Percentiles rank a stretch among this genome's conserved stretches.
phyloP scores from a whole-genome alignment of 2,888 invertebrate genomes.

The Taphrorychus bicolor region DNA sequence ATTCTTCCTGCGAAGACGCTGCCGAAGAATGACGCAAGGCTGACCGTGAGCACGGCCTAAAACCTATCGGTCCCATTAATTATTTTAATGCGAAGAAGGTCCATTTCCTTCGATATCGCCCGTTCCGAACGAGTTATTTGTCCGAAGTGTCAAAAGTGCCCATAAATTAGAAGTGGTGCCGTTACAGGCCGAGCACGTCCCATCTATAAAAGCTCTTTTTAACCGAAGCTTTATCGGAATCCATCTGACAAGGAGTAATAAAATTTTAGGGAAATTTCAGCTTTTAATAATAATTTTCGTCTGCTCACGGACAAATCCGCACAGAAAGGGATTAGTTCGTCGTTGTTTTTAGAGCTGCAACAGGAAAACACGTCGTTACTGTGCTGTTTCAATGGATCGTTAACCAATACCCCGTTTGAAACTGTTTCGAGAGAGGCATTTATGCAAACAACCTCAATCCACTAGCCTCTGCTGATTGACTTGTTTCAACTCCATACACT shows the following conservation, averaged over 20 bases:
- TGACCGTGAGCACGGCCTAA: neutral
- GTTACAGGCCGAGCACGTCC: constrained; percentile 31
- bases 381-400: neutral
- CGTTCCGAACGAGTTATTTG: constrained; percentile 35
- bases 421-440: neutral
- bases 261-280: constrained; percentile 2
- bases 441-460: neutral
- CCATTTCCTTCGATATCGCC: constrained; percentile 34
- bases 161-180: constrained; percentile 26
- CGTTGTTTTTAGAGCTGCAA: neutral
- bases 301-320: neutral
- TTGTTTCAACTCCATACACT: too few relatives aligned
- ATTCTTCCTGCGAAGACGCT: neutral
- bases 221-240: constrained; percentile 23
- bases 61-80: constrained; percentile 31
- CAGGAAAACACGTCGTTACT: neutral
- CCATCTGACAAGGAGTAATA: constrained; percentile 6
- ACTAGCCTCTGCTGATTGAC: neutral
- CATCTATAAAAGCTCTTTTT: constrained; percentile 30
- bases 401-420: neutral
- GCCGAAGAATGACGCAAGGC: neutral
- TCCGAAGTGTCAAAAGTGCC: constrained; percentile 38
- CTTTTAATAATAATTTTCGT: too few relatives aligned
- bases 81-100: constrained; percentile 39
- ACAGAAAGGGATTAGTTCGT: neutral